Evolutionary conservation across 2,888 invertebrate genomes (phyloP).

Genomic region (Elegia similella): DNA sequence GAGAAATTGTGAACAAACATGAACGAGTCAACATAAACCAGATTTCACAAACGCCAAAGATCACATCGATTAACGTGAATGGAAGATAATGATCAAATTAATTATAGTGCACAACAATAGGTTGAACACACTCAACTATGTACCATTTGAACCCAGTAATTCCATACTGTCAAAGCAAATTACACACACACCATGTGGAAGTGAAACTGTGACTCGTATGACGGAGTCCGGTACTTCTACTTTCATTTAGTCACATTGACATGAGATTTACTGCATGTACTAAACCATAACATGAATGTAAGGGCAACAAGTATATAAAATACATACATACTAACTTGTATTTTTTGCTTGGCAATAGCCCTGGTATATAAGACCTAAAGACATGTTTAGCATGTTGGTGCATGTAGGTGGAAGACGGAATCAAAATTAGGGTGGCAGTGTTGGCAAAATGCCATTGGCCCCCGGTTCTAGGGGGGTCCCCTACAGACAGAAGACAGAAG

Average conservation of each 20-base stretch:
- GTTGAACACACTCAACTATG: neutral
- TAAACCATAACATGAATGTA: neutral
- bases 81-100: slow-evolving; percentile 14
- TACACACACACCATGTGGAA: slow-evolving; percentile 22
- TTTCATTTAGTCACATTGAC: slow-evolving; percentile 19
- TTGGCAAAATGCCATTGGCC: no score
- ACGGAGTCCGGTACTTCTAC: slow-evolving; percentile 18
- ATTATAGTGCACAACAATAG: slow-evolving; percentile 12
- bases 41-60: slow-evolving; percentile 9
- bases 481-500: no score
- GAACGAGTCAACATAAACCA: neutral
- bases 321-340: neutral
- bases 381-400: no score
- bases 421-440: no score
- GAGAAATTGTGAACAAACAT: neutral
- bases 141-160: slow-evolving; percentile 2
- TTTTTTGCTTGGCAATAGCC: no score
- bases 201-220: slow-evolving; percentile 24
- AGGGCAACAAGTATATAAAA: neutral
- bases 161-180: slow-evolving; percentile 24
- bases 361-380: no score
- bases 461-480: no score
- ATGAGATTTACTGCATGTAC: neutral
- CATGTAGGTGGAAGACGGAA: no score
- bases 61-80: slow-evolving; percentile 8